These are phyloP conservation scores for Psilopsiagon aymara DNA, from an alignment of 2,113 vertebrate genomes.

Conservation along the genomic window DNA sequence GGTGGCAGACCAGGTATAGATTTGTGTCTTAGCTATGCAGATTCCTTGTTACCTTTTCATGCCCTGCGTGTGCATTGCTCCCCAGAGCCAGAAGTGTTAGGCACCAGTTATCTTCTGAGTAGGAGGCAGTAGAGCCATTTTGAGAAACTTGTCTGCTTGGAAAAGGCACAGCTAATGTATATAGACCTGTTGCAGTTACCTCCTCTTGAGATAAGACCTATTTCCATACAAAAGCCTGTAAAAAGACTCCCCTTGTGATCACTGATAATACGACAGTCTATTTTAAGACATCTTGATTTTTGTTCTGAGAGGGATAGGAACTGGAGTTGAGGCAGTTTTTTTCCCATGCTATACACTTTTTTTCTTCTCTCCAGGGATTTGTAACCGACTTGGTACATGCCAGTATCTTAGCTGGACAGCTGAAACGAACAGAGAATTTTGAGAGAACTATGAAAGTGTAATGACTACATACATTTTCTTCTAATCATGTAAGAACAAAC, in stretches of 20 bases:
- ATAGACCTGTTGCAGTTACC: slow-evolving; percentile 2
- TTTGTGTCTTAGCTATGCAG: neutral
- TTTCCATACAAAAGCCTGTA: slow-evolving; percentile 38
- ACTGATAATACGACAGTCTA: neutral
- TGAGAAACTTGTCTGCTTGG: neutral
- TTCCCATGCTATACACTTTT: neutral
- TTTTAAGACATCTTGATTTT: slow-evolving; percentile 43
- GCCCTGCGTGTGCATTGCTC: neutral
- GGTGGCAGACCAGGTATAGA: neutral
- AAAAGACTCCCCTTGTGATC: slow-evolving; percentile 3
- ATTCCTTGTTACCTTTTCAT: neutral
- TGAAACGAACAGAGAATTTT: neutral
- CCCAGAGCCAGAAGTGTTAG: neutral
- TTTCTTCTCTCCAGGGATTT: neutral
- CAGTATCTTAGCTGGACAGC: neutral
- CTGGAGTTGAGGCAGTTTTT: neutral
- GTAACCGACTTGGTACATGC: neutral
- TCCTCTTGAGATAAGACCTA: slow-evolving; percentile 26
- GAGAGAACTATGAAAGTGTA: neutral
- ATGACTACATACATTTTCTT: neutral
- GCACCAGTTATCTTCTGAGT: neutral
- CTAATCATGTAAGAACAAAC: neutral
- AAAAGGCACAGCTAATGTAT: neutral
- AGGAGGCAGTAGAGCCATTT: neutral
- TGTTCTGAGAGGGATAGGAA: neutral